Evolutionary conservation across 2,888 invertebrate genomes (phyloP).

Genomic region (Cephus spinipes): DNA sequence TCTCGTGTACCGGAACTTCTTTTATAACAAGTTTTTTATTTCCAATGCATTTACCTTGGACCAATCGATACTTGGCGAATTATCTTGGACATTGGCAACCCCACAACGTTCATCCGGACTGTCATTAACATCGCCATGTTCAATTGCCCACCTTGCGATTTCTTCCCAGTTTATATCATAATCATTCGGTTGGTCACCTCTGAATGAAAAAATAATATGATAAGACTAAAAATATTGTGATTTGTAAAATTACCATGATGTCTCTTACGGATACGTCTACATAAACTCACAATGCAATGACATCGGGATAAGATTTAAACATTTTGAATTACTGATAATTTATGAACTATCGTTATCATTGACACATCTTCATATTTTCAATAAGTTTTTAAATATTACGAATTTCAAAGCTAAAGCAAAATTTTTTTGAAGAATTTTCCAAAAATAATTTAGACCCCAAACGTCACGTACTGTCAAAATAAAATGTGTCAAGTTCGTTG

Average conservation of each 20-base stretch:
- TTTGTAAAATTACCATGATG: neutral
- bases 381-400: neutral
- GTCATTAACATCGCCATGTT: constrained; percentile 5
- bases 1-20: neutral
- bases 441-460: neutral
- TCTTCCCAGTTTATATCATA: constrained; percentile 17
- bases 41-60: neutral
- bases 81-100: neutral
- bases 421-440: neutral
- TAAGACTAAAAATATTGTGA: neutral
- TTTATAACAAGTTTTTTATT: neutral
- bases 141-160: constrained; percentile 19
- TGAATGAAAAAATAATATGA: neutral
- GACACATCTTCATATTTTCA: neutral
- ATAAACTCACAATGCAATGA: neutral
- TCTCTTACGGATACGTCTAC: neutral
- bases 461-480: neutral
- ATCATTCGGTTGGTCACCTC: neutral
- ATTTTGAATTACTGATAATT: neutral
- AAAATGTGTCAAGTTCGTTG: neutral
- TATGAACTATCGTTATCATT: neutral
- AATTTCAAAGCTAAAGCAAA: neutral
- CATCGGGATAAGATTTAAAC: neutral
- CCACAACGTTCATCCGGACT: neutral
- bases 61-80: neutral